These are phyloP conservation scores for Hiodon alosoides DNA, from an alignment of 2,113 vertebrate genomes.

Conservation along the genomic window DNA sequence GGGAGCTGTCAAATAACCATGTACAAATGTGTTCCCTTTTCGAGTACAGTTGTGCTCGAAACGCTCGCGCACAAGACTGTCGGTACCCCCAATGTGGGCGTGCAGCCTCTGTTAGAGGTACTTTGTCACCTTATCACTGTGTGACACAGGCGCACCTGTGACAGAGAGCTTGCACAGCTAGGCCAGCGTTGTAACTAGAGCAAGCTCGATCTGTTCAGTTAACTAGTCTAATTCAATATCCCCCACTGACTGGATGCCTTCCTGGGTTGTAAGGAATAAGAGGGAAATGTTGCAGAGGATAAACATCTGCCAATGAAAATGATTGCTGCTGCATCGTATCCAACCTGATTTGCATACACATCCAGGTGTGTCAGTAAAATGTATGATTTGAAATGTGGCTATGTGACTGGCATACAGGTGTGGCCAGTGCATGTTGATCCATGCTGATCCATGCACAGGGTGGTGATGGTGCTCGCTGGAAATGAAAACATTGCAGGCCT, in stretches of 20 bases:
- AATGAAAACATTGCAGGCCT: too few species aligned
- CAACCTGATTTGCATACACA: neutral
- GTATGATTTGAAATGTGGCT: neutral
- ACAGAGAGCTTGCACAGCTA: neutral
- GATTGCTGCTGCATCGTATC: neutral
- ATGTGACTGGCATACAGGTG: too few species aligned
- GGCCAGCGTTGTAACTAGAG: conserved; percentile 8
- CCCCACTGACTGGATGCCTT: conserved; percentile 2
- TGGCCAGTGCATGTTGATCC: too few species aligned
- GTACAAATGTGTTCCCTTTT: neutral
- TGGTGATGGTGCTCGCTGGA: too few species aligned
- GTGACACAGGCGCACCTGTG: neutral
- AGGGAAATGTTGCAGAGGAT: conserved; percentile 5
- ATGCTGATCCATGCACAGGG: too few species aligned
- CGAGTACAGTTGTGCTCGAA: neutral
- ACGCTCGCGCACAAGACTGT: neutral
- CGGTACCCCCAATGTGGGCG: neutral
- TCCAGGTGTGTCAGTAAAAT: neutral
- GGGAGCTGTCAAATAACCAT: neutral
- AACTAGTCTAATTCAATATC: conserved; percentile 21
- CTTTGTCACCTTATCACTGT: neutral
- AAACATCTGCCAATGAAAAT: conserved; percentile 3
- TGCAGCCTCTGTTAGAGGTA: neutral
- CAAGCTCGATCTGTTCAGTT: conserved; percentile 11
- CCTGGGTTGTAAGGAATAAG: conserved; percentile 5